These are phyloP conservation scores for Pseudorhombus dupliciocellatus DNA, from an alignment of 2,113 vertebrate species.

Conservation along the genomic window DNA sequence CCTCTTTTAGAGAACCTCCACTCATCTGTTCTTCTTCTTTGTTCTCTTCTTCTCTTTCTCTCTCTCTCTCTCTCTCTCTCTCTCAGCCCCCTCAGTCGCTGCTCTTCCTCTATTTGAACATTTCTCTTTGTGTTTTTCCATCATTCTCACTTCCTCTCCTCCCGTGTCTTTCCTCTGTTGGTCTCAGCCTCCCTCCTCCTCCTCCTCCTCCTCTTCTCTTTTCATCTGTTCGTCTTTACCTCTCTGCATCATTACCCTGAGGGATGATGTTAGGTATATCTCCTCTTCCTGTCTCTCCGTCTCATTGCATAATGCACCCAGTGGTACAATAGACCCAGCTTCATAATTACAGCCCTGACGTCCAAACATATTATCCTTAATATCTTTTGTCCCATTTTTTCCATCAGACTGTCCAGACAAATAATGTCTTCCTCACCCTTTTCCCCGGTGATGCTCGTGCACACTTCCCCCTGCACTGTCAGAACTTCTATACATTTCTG, in stretches of 20 bases:
- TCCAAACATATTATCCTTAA: constrained; percentile 52
- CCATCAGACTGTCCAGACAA: constrained; percentile 27
- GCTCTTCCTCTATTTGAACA: no score
- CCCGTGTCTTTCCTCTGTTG: neutral
- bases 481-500: no score
- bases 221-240: constrained; percentile 29
- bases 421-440: constrained; percentile 8
- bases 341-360: constrained; percentile 41
- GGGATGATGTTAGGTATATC: constrained; percentile 48
- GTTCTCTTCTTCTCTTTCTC: neutral
- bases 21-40: neutral
- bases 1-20: no score
- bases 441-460: constrained; percentile 9
- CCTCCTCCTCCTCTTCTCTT: constrained; percentile 3
- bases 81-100: neutral
- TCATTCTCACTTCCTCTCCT: constrained; percentile 2
- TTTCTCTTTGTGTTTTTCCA: neutral
- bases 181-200: constrained; percentile 12
- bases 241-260: constrained; percentile 43
- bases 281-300: constrained; percentile 41
- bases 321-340: constrained; percentile 39
- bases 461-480: neutral
- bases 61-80: neutral
- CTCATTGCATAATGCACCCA: constrained; percentile 59
- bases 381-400: constrained; percentile 24